Base-by-base conservation (phyloP, 2,888 invertebrate species). In the Plemyria rubiginata region DNA sequence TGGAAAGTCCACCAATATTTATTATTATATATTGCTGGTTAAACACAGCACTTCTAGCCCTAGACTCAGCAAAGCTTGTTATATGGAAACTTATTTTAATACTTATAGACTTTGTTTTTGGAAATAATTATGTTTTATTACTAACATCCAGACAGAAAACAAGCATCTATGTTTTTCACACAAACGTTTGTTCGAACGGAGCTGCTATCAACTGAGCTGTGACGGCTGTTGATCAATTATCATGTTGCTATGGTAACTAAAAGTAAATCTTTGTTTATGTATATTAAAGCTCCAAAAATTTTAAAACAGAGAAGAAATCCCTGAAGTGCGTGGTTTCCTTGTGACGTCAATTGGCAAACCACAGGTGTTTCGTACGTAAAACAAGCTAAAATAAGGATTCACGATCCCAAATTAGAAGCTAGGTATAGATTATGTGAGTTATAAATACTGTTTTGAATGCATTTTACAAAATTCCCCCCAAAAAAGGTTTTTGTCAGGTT, bases 321-420 rank as follows among this genome's bases (percentile, higher is more conserved):
- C 60, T 67, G 58, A 56, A 67, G 66, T 66, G 58, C 58, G 65
- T 61, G 54, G 54, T 48, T 60, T 54, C 54, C 55, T 53, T 0
- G 40, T 71, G 71, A 71, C 70, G 70, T 71, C 71, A 71, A 70
- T 71, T 71, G 71, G 70, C 71, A 70, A 62, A 50, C 59, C 60
- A 52, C 70, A 71, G 71, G 70, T 70, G 70, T 67, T 70, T 54
- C 56, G 56, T 38, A 67, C 70, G 62, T 61, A 61, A 65, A 68
- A 65, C 61, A 62, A 54, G 60, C 68, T 71, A 71, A 70, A 71
- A 64, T 64, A 62, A 62, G 53, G 60, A 66, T 57, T 57, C 58
- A 46, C 58, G 32, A 58, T 56, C 54, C 51, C 11, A 28, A 62
- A 57, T 43, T 49, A 53, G 53, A 62, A 32, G n/a, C 50, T 41